Base-by-base conservation (phyloP, 23 tunicate genomes). In the Clavelina lepadiformis region DNA sequence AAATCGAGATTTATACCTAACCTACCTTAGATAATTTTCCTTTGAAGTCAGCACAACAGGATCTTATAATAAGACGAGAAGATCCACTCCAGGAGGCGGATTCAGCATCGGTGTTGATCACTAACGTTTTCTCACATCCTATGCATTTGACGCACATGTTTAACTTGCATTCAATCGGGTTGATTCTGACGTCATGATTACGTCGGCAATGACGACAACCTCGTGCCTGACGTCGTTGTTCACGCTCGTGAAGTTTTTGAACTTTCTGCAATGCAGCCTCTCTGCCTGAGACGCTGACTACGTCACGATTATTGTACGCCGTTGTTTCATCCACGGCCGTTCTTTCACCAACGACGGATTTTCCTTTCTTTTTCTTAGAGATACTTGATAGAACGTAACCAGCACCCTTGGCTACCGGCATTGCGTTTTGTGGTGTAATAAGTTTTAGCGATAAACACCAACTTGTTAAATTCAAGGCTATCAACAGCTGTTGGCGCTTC, bases 131-230 rank as follows among this genome's bases (percentile, higher is more conserved):
- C 22, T 47, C 76, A 70, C 85, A 79, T 24, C 69, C 70, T 5
- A 79, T 61, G 62, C 85, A 79, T 28, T 51, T 59, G 0, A 79
- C 66, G 34, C 44, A 50, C 27, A 55, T 50, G 37, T 58, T 68
- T 7, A 5, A 3, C 6, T 18, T 11, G 32, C 70, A 58, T 20
- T 58, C 52, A 3, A 79, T 8, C 21, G 33, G 47, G 27, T 24
- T 0, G 1, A 54, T 28, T 25, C 22, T 66, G 72, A 46, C 45
- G 56, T 66, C 56, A 49, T 79, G 85, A 61, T 68, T 46, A 11
- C 76, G 69, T 50, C 72, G 32, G 55, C 85, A 79, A 41, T 79
- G 85, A 46, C 85, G 69, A 69, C 85, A 79, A 25, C 85, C 85
- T 23, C 67, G 38, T 4, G 37, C 35, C 30, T 27, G 33, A 5